Percentiles rank a stretch among this genome's conserved stretches.
phyloP scores from a whole-genome alignment of 2,113 vertebrate genomes.

The Cebidichthys violaceus region DNA sequence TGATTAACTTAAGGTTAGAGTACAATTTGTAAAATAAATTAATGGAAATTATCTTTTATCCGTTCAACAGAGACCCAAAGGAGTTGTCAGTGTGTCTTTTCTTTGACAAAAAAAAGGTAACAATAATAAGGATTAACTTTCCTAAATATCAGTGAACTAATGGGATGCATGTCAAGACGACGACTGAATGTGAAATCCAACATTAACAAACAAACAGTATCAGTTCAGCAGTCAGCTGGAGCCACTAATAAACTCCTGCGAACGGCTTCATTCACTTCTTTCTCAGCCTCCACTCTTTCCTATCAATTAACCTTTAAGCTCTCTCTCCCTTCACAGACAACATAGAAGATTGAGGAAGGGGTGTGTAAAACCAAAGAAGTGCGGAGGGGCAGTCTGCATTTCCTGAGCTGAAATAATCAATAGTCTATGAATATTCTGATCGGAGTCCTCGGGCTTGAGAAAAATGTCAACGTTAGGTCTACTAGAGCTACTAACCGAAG shows the following conservation, averaged over 20 bases:
- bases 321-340: conserved; percentile 36
- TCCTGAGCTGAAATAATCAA: conserved; percentile 63
- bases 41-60: neutral
- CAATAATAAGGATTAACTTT: neutral
- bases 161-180: neutral
- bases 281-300: conserved; percentile 47
- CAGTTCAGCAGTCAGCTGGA: conserved; percentile 1
- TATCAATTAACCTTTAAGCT: conserved; percentile 73
- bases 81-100: no score
- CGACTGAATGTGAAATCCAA: neutral
- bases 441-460: conserved; percentile 53
- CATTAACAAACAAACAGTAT: neutral
- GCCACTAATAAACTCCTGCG: conserved; percentile 50
- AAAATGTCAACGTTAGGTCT: conserved; percentile 61
- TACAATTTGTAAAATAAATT: neutral
- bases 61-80: no score
- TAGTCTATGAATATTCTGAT: conserved; percentile 81
- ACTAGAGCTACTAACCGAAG: conserved; percentile 28
- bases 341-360: conserved; percentile 38
- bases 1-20: neutral
- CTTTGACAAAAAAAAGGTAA: neutral
- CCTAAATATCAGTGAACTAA: neutral
- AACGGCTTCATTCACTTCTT: conserved; percentile 42
- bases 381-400: conserved; percentile 37
- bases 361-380: conserved; percentile 42